phyloP scores from a whole-genome alignment of 2,888 invertebrate species.

The Itoplectis maculator region DNA sequence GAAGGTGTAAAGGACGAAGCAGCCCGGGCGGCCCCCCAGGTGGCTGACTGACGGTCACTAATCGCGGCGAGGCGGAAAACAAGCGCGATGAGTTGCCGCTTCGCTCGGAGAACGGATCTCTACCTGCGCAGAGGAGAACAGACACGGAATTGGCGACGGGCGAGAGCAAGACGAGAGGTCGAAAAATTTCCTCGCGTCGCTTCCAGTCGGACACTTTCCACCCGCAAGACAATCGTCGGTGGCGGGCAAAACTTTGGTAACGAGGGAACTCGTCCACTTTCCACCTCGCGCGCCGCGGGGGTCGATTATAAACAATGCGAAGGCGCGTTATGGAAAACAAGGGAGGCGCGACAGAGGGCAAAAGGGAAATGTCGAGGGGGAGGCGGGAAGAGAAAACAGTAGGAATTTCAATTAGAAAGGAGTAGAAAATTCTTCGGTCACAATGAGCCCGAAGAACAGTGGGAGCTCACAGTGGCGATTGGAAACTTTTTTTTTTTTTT shows the following conservation, averaged over 20 bases:
- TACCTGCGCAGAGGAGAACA: slow-evolving; percentile 63
- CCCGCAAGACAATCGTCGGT: background rate
- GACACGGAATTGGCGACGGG: slow-evolving; percentile 43
- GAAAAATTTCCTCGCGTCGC: slow-evolving; percentile 2
- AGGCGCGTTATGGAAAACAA: background rate
- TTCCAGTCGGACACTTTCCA: slow-evolving; percentile 23
- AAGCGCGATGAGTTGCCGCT: slow-evolving; percentile 80
- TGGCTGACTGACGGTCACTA: slow-evolving; percentile 76
- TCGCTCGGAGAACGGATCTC: slow-evolving; percentile 66
- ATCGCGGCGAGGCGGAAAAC: slow-evolving; percentile 81
- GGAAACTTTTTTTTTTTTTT: background rate
- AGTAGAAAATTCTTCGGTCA: background rate
- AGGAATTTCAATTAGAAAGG: background rate
- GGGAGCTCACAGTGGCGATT: background rate
- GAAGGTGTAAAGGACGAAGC: slow-evolving; percentile 76
- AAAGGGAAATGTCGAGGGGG: background rate
- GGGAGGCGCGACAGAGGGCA: background rate
- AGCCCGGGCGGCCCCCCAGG: slow-evolving; percentile 75
- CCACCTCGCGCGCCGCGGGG: background rate
- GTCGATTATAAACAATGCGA: background rate
- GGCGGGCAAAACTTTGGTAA: background rate
- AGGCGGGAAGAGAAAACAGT: background rate
- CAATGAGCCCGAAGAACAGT: background rate
- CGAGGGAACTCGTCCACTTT: background rate
- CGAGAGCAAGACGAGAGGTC: background rate